Base-by-base conservation (phyloP, 2,113 vertebrate genomes). In the Pachypanchax playfairii region DNA sequence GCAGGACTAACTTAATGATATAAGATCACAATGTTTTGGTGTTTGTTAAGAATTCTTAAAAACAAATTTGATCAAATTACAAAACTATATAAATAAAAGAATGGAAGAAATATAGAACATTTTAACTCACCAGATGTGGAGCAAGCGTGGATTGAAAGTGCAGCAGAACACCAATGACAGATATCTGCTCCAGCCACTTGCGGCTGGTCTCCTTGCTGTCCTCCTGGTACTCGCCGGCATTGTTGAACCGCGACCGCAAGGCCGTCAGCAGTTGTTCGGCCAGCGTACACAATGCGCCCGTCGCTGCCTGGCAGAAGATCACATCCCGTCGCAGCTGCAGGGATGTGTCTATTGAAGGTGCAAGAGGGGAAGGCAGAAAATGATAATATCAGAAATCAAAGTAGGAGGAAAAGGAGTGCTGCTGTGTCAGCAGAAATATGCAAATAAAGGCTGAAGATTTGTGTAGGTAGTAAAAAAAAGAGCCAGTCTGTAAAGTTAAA, bases 121-220 rank as follows among this genome's bases (percentile, higher is more conserved):
- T 11, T 22, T 6, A 25, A 15, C 95, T 96, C 88, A 98, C 97
- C 93, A 90, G 52, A 0, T 88, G 31, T 0, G 94, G 93, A 0
- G 93, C 92, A 3, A 99, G 92, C 26, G 96, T 90, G 20, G 96
- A 95, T 91, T 98, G 97, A 84, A 94, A 99, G 90, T 95, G 94
- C 41, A 99, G 86, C 24, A 99, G 85, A 75, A 94, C 93, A 0
- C 97, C 97, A 0, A 96, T 97, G 82, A 88, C 92, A 0, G 95
- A 92, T 59, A 96, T 94, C 82, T 99, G 97, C 82, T 99, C 97
- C 80, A 99, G 89, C 97, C 97, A 99, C 82, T 98, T 98, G 80
- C 92, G 94, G 90, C 97, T 99, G 87, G 95, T 96, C 0, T 99
- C 97, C 29, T 95, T 94, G 91, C 96, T 90, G 82, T 94, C 96